Evolutionary conservation across 1,140 invertebrate genomes (phyloP).

Genomic region (Trypoxylus dichotomus): DNA sequence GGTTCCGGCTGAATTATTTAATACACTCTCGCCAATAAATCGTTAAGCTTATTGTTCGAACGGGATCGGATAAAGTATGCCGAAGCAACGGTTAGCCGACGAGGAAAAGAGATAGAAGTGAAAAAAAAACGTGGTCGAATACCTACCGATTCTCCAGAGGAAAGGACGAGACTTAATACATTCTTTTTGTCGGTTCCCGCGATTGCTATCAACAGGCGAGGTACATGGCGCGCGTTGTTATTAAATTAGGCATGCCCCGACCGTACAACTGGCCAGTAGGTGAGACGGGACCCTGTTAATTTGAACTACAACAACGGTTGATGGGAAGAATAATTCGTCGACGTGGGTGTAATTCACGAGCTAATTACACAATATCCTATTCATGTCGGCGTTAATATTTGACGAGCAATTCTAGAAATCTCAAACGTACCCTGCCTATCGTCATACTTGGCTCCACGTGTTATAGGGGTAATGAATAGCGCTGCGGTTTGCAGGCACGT

Average conservation of each 20-base stretch:
- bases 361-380: slow-evolving; percentile 13
- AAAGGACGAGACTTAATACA: background rate
- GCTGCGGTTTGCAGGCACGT: too few species aligned
- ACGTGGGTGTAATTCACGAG: background rate
- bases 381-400: background rate
- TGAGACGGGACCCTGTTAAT: background rate
- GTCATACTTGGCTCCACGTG: background rate
- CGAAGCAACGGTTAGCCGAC: background rate
- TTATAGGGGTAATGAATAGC: background rate
- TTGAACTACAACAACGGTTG: background rate
- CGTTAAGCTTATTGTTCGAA: slow-evolving; percentile 6
- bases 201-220: slow-evolving; percentile 1
- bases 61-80: background rate
- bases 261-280: too few species aligned
- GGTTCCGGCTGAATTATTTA: background rate
- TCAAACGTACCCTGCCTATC: background rate
- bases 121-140: background rate
- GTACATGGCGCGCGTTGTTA: background rate
- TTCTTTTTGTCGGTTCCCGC: background rate
- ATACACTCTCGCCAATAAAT: slow-evolving; percentile 9
- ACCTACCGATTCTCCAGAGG: background rate
- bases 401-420: background rate
- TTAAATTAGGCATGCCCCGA: background rate
- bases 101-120: background rate
- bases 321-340: background rate